Evolutionary conservation across 2,888 invertebrate genomes (phyloP), one percentile per base, ranked within the genome.

Genomic region (Crioceris asparagi): DNA sequence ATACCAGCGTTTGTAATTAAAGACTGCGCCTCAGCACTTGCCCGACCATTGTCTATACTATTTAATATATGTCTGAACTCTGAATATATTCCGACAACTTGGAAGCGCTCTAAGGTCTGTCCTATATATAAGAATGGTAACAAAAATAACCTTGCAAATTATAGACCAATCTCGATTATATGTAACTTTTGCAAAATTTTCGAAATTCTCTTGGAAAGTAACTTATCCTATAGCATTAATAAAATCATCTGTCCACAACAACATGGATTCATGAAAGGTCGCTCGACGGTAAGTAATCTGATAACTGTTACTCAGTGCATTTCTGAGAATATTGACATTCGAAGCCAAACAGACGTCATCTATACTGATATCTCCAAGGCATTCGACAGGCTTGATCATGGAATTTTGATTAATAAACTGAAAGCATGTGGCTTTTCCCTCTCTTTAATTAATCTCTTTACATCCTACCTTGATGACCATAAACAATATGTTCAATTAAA

Each of bases 401-500:
- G 25, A n/a, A n/a, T 25, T 26, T 17, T 25, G 15, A n/a, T 25
- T 17, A 2, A 17, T 3, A 34, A 32, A 11, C 4, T 18, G 10
- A 3, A 32, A 8, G 14, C 19, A 2, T 32, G 12, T 17, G 6
- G 18, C 8, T 27, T 32, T 11, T 29, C 18, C 19, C 11, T 2
- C 17, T 11, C 11, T 3, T 14, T 32, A 8, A 14, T 18, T 17
- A 3, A 17, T 6, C 19, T 32, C 4, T 17, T 32, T 32, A 11
- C 19, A 10, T 32, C 32, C 8, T 32, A 32, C 19, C 17, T 32
- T 10, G n/a, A 17, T 17, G 19, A 32, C 32, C 17, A 19, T 14
- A 32, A 17, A 32, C 18, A 32, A 32, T 32, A 32, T 17, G 32
- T 18, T 14, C 7, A 18, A n/a, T 14, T 17, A 14, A 32, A 32